Evolutionary conservation across 2,113 vertebrate species (phyloP).

Genomic region (Corydoras sp.): DNA sequence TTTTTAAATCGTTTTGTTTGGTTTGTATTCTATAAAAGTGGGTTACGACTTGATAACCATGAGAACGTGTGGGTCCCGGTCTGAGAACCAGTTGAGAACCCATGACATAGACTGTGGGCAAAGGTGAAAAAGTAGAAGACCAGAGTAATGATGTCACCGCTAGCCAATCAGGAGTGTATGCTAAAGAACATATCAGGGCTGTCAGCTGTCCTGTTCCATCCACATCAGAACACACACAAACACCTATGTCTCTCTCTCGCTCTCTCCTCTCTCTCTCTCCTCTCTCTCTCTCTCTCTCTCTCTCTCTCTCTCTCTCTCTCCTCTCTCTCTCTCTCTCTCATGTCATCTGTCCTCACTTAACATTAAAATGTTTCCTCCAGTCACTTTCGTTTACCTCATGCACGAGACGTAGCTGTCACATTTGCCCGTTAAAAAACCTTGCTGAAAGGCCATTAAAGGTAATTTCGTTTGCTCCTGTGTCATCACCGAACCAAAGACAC

Average conservation of each 20-base stretch:
- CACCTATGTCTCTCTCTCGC: not conserved
- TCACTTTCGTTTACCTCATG: not conserved
- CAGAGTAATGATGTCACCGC: constrained; percentile 70
- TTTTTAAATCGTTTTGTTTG: no score
- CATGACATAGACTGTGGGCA: not conserved
- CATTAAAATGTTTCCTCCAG: not conserved
- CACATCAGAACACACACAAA: constrained; percentile 19
- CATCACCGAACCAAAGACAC: no score
- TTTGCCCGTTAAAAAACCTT: not conserved
- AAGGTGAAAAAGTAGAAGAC: constrained; percentile 50
- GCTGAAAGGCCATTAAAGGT: constrained; percentile 16
- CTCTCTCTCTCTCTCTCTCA: no score
- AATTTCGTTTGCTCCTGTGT: constrained; percentile 9
- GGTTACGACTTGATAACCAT: constrained; percentile 12
- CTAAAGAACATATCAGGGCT: constrained; percentile 40
- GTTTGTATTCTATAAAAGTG: no score
- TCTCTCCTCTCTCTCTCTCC: no score
- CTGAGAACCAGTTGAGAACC: no score
- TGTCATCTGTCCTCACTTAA: not conserved
- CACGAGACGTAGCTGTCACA: constrained; percentile 4
- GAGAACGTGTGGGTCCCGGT: constrained; percentile 17
- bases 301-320: no score
- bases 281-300: no score
- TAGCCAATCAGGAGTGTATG: constrained; percentile 59
- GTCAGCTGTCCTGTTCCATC: constrained; percentile 60